Evolutionary conservation across 2,888 invertebrate species (phyloP), one percentile per base, ranked within the genome.

Genomic region (Dryomyza anilis): DNA sequence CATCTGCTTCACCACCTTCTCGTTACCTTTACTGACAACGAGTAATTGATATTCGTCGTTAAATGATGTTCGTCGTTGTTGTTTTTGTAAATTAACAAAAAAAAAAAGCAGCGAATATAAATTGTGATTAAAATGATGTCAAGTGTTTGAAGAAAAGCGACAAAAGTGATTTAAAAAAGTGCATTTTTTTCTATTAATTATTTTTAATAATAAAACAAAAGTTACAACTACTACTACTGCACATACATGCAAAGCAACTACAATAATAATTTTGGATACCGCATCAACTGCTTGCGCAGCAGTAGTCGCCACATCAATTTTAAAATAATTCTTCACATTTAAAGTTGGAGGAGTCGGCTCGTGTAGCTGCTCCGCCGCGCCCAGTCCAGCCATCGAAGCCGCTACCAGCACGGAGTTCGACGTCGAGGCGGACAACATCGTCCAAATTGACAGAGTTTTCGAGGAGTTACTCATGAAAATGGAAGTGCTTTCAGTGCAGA

Each of bases 401-500:
- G 56, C 33, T 56, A 30, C n/a, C 29, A 23, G 55, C 16, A 16
- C 30, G 16, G 55, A 55, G 30, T 39, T 27, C 52, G 61, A 61
- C 21, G 61, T 61, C 61, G 61, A 61, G 61, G 61, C 61, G 63
- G 69, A 65, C 68, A 70, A 70, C 66, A 69, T 73, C 66, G 71
- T 76, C 75, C 74, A 78, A 71, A 77, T 78, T 74, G 79, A 78
- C 76, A 76, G 78, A 70, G 75, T 78, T 64, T 77, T 78, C 66
- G 76, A 76, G 71, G 77, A 79, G 72, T 68, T 78, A 72, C 74
- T 76, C 65, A 83, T 83, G 83, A 88, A 87, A 83, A 92, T 92
- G 92, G 92, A 92, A 87, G 89, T 92, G 84, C 87, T 92, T 83
- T 89, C 91, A 83, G 89, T 91, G 83, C 89, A 89, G 84, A 91